These are phyloP conservation scores for Drosophila novamexicana DNA, from an alignment of 1,140 invertebrate species.

Conservation along the genomic window DNA sequence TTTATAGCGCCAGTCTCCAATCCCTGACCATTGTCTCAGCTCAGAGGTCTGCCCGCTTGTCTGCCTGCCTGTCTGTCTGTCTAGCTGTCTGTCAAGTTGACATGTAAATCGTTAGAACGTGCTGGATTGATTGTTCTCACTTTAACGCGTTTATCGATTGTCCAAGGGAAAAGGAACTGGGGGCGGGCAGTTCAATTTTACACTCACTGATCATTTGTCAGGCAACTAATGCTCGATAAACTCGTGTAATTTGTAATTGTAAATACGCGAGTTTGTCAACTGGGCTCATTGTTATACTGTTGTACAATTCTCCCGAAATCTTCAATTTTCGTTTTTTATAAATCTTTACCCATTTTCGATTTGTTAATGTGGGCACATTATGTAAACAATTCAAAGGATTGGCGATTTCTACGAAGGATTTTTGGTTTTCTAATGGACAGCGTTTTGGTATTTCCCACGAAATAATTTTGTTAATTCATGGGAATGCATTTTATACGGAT, in stretches of 20 bases:
- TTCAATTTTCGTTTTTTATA: constrained; percentile 48
- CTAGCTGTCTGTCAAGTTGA: constrained; percentile 68
- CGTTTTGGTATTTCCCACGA: constrained; percentile 55
- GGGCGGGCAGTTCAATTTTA: not conserved
- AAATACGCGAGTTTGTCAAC: constrained; percentile 54
- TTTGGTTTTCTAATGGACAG: constrained; percentile 1
- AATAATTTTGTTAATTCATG: constrained; percentile 29
- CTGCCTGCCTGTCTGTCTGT: constrained; percentile 19
- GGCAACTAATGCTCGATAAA: constrained; percentile 34
- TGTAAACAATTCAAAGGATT: constrained; percentile 65
- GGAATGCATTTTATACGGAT: constrained; percentile 1
- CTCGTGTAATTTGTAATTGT: constrained; percentile 71
- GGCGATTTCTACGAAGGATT: constrained; percentile 67
- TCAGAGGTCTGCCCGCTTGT: constrained; percentile 12
- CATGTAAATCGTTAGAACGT: constrained; percentile 80
- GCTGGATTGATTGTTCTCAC: constrained; percentile 79
- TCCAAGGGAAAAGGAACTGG: not conserved
- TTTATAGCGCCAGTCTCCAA: constrained; percentile 47
- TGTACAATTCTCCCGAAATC: constrained; percentile 57
- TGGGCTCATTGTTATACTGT: constrained; percentile 55
- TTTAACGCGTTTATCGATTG: constrained; percentile 48
- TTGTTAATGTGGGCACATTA: constrained; percentile 81
- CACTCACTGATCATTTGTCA: constrained; percentile 67
- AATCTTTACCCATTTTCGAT: constrained; percentile 18
- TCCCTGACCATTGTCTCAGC: constrained; percentile 19